Conservation (phyloP, 2,113 vertebrate species). For the Entelurus aequoreus region DNA sequence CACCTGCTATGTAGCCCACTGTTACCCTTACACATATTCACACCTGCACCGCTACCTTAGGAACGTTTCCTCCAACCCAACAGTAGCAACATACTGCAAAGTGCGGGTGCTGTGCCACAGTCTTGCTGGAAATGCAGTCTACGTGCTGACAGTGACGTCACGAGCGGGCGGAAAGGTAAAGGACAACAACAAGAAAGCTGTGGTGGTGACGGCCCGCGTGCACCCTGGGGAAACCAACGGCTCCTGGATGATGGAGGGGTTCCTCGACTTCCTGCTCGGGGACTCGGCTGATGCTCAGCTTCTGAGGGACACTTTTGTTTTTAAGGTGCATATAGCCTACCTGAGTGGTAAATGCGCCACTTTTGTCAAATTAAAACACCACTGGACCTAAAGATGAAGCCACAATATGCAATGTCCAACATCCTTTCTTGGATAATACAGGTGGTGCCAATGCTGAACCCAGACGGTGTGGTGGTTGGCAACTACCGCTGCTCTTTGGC, state of each 20-base stretch:
- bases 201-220: constrained; percentile 82
- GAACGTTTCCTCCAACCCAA: constrained; percentile 62
- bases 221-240: constrained; percentile 85
- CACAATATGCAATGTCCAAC: neutral
- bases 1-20: constrained; percentile 87
- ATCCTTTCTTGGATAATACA: constrained; percentile 22
- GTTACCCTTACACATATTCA: constrained; percentile 90
- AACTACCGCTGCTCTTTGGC: constrained; percentile 88
- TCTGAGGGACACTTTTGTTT: constrained; percentile 83
- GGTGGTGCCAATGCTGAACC: constrained; percentile 93
- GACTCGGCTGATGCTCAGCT: constrained; percentile 76
- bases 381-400: no score
- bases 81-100: constrained; percentile 69
- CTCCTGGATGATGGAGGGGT: constrained; percentile 91
- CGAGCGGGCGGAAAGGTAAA: constrained; percentile 25
- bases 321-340: constrained; percentile 67
- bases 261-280: constrained; percentile 85
- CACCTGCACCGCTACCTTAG: constrained; percentile 79
- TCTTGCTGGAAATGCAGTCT: constrained; percentile 82
- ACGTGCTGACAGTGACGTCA: constrained; percentile 81
- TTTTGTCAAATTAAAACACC: no score
- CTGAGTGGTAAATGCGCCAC: no score
- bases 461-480: constrained; percentile 89
- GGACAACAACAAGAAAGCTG: constrained; percentile 65
- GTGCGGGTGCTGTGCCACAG: constrained; percentile 80